Conservation (phyloP, 2,797 vertebrate species). For the Orestias chungarensis region DNA sequence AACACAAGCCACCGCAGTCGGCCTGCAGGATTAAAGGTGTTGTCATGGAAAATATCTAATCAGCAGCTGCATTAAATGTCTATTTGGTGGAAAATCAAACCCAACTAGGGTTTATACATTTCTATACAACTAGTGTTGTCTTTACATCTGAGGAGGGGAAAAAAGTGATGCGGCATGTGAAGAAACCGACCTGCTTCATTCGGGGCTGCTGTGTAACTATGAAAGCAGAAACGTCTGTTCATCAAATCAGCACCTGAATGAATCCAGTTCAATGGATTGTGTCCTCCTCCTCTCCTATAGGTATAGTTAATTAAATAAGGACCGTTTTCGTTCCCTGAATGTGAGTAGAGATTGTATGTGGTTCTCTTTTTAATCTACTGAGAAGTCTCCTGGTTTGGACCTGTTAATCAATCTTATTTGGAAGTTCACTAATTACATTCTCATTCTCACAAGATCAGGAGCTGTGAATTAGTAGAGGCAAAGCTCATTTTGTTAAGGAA, state of each 20-base stretch:
- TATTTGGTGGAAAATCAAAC: slow-evolving; percentile 29
- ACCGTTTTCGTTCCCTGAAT: slow-evolving; percentile 40
- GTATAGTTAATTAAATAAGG: slow-evolving; percentile 64
- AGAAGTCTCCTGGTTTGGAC: slow-evolving; percentile 50
- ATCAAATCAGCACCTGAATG: slow-evolving; percentile 40
- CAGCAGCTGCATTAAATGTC: slow-evolving; percentile 48
- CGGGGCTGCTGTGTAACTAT: slow-evolving; percentile 13
- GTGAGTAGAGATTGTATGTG: slow-evolving; percentile 39
- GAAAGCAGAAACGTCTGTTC: slow-evolving; percentile 43
- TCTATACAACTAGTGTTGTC: slow-evolving; percentile 7
- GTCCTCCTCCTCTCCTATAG: slow-evolving; percentile 29
- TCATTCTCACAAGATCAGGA: slow-evolving; percentile 34
- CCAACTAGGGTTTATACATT: slow-evolving; percentile 19
- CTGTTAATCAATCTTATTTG: slow-evolving; percentile 67
- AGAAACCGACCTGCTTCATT: slow-evolving; percentile 27
- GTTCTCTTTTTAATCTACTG: slow-evolving; percentile 56
- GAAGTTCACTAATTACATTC: slow-evolving; percentile 63
- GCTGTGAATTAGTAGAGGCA: slow-evolving; percentile 35
- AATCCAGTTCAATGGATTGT: slow-evolving; percentile 14
- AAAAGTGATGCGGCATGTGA: slow-evolving; percentile 31
- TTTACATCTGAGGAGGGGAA: slow-evolving; percentile 25
- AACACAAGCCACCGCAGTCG: slow-evolving; percentile 19
- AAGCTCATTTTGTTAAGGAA: slow-evolving; percentile 45
- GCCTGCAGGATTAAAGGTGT: slow-evolving; percentile 34
- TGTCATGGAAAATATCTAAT: slow-evolving; percentile 59